Percentiles rank a stretch among this genome's conserved stretches.
These are phyloP conservation scores for Scaptomyza polygonia DNA, from an alignment of 2,888 invertebrate species.

Conservation along the genomic window DNA sequence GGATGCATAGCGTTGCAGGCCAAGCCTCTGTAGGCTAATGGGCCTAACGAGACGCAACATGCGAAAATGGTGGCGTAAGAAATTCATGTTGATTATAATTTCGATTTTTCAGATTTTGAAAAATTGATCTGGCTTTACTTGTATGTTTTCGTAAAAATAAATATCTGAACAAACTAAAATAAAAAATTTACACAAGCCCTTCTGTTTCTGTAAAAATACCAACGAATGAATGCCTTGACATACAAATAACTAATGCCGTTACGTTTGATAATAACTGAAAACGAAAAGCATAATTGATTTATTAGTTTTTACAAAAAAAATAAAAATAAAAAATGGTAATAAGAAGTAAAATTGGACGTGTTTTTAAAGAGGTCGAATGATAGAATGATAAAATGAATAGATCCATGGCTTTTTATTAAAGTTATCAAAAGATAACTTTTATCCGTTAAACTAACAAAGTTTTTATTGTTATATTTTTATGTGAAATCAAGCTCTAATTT, in stretches of 20 bases:
- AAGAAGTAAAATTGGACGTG: no score
- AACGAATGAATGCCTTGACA: constrained; percentile 21
- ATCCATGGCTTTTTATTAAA: no score
- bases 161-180: constrained; percentile 5
- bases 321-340: no score
- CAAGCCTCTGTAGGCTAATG: neutral
- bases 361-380: no score
- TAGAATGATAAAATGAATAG: no score
- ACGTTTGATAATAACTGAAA: constrained; percentile 25
- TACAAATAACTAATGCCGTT: constrained; percentile 1
- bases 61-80: constrained; percentile 42
- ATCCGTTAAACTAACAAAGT: no score
- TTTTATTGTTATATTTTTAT: no score
- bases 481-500: no score
- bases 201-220: constrained; percentile 23
- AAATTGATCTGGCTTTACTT: neutral
- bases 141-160: neutral
- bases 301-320: neutral
- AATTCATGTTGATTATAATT: constrained; percentile 3
- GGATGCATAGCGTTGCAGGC: constrained; percentile 29
- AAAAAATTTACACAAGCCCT: constrained; percentile 22
- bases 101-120: neutral
- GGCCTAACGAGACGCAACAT: constrained; percentile 1
- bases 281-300: constrained; percentile 7
- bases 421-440: no score